A percentile compares a stretch with the other conserved stretches of the same genome.
phyloP scores from a whole-genome alignment of 2,888 invertebrate species.

The Sesia bembeciformis region DNA sequence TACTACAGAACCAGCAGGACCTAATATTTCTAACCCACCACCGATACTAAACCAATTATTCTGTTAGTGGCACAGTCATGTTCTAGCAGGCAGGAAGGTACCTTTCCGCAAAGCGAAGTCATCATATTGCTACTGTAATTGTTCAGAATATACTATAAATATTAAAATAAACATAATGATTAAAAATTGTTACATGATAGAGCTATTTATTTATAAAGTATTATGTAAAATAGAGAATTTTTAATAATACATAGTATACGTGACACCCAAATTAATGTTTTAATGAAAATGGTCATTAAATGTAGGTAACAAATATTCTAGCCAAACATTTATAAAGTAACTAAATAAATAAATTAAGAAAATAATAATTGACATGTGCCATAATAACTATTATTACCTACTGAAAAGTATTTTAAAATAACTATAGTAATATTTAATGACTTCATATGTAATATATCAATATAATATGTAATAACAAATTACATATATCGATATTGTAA shows the following conservation, averaged over 20 bases:
- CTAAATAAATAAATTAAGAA: too few relatives aligned
- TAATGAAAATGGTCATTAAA: neutral
- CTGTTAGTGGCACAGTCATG: constrained; percentile 58
- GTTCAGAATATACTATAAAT: neutral
- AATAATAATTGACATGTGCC: too few relatives aligned
- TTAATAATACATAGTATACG: neutral
- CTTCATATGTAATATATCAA: too few relatives aligned
- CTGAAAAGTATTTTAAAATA: too few relatives aligned
- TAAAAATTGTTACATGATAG: neutral
- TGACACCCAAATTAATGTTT: neutral
- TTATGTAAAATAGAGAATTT: neutral
- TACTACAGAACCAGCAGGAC: constrained; percentile 34
- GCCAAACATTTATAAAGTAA: too few relatives aligned
- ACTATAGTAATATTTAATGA: too few relatives aligned
- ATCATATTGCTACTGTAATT: constrained; percentile 27
- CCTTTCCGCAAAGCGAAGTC: constrained; percentile 73
- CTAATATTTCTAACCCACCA: constrained; percentile 49
- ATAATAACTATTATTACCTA: too few relatives aligned
- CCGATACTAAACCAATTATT: constrained; percentile 41
- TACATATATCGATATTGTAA: too few relatives aligned
- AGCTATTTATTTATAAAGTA: neutral
- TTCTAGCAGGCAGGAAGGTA: constrained; percentile 75
- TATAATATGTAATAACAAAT: too few relatives aligned
- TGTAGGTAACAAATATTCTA: too few relatives aligned
- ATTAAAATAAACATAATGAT: neutral